These are phyloP conservation scores for Danio aesculapii DNA, from an alignment of 2,797 vertebrate genomes.

Conservation along the genomic window DNA sequence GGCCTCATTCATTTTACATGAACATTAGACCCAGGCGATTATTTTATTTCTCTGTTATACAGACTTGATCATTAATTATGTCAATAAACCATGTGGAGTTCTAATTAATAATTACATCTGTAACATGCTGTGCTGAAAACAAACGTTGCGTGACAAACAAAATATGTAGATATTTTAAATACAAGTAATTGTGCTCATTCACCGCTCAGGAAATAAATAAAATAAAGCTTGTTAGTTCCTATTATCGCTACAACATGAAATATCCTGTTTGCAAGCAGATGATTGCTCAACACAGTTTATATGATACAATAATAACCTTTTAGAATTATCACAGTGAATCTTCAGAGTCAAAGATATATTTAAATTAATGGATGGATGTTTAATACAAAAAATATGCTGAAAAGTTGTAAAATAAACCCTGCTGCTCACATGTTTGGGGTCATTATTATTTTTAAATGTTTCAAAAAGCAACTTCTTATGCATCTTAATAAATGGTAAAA, in stretches of 20 bases:
- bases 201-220: slow-evolving; percentile 4
- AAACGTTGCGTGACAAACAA: neutral
- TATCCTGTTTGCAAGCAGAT: slow-evolving; percentile 31
- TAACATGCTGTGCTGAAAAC: neutral
- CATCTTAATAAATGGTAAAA: no score
- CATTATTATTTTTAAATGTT: neutral
- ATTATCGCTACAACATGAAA: slow-evolving; percentile 25
- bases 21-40: slow-evolving; percentile 41
- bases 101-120: slow-evolving; percentile 31
- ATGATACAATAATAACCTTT: neutral
- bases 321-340: neutral
- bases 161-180: neutral
- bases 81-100: slow-evolving; percentile 33
- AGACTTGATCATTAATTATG: slow-evolving; percentile 45
- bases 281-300: slow-evolving; percentile 14
- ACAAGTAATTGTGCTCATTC: neutral
- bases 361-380: neutral
- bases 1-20: slow-evolving; percentile 61
- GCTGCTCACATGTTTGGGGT: neutral
- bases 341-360: neutral
- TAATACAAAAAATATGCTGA: neutral
- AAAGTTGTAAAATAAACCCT: neutral
- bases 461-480: neutral
- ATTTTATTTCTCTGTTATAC: slow-evolving; percentile 54
- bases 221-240: no score